phyloP scores from a whole-genome alignment of 1,140 invertebrate genomes.

The Trichonephila clavata region DNA sequence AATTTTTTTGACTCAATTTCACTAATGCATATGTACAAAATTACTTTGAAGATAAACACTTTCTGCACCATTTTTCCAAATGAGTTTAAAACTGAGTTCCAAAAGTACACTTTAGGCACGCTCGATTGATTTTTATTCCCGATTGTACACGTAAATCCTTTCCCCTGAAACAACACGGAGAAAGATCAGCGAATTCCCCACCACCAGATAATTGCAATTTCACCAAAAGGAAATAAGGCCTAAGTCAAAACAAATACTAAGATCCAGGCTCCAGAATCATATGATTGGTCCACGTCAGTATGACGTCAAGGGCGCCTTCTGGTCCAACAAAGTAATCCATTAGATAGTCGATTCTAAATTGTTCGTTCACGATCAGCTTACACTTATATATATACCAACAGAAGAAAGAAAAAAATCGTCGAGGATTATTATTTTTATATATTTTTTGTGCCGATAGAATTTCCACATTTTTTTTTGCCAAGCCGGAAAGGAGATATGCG shows the following conservation, averaged over 20 bases:
- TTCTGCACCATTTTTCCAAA: slow-evolving; percentile 14
- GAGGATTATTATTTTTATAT: slow-evolving; percentile 1
- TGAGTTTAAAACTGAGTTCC: not conserved
- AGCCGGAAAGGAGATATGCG: not conserved
- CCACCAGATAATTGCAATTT: slow-evolving; percentile 33
- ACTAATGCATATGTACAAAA: not conserved
- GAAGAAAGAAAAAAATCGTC: not conserved
- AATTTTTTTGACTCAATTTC: not conserved
- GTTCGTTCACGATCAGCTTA: not conserved
- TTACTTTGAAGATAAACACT: slow-evolving; percentile 6
- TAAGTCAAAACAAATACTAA: slow-evolving; percentile 36
- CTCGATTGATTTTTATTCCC: slow-evolving; percentile 25
- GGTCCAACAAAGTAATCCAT: slow-evolving; percentile 17
- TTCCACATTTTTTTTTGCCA: not conserved
- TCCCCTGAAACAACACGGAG: not conserved
- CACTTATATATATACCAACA: not conserved
- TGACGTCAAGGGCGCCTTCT: slow-evolving; percentile 20
- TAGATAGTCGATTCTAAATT: slow-evolving; percentile 8
- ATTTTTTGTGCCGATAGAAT: not conserved
- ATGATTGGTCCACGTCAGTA: not conserved
- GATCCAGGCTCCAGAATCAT: not conserved
- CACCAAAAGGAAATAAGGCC: not conserved
- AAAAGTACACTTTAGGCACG: slow-evolving; percentile 4
- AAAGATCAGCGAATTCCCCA: slow-evolving; percentile 17
- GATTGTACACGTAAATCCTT: slow-evolving; percentile 3